Conservation (phyloP, 2,888 invertebrate genomes). For the Synanthedon andrenaeformis region DNA sequence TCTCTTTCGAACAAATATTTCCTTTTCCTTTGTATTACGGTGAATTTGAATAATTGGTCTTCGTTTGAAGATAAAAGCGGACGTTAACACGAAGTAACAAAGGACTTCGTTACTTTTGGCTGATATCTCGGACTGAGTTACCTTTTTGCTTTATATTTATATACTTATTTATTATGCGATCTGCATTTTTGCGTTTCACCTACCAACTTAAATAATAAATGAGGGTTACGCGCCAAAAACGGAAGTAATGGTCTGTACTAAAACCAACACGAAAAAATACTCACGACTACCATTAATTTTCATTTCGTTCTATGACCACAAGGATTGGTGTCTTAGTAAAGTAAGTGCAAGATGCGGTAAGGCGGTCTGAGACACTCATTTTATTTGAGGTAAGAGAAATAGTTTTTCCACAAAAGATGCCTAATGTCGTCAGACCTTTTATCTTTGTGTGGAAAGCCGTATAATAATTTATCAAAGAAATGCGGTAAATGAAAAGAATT, state of each 20-base stretch:
- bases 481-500: background rate
- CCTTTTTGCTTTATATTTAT: conserved; percentile 4
- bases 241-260: conserved; percentile 66
- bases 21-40: conserved; percentile 9
- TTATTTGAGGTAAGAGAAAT: conserved; percentile 6
- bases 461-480: background rate
- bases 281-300: conserved; percentile 63
- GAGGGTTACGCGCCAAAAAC: conserved; percentile 58
- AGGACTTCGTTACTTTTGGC: conserved; percentile 15
- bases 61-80: conserved; percentile 7
- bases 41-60: conserved; percentile 15
- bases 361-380: conserved; percentile 4
- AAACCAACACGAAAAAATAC: conserved; percentile 69
- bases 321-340: conserved; percentile 54
- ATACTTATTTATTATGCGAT: conserved; percentile 28
- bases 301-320: conserved; percentile 55
- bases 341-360: conserved; percentile 15
- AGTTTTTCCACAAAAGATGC: conserved; percentile 4
- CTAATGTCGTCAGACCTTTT: conserved; percentile 1
- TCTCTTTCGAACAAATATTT: conserved; percentile 9
- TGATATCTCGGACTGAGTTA: background rate
- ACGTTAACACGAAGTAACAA: conserved; percentile 3
- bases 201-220: conserved; percentile 50
- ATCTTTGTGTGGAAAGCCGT: background rate
- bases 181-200: conserved; percentile 41